Base-by-base conservation (phyloP, 2,888 invertebrate genomes). In the Temnothorax ravouxi region DNA sequence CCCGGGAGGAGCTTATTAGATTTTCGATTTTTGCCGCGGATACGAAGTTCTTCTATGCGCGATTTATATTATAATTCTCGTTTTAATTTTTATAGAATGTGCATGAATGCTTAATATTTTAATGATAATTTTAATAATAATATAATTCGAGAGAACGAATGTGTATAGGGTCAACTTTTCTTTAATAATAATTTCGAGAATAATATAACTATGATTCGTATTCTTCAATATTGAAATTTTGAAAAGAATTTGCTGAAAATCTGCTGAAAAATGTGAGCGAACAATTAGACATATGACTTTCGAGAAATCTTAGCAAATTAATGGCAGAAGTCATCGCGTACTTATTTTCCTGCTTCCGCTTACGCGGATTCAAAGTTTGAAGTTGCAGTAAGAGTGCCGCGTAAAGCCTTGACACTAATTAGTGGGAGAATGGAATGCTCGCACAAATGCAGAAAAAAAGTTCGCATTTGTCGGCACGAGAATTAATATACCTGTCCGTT, bases 361-460 rank as follows among this genome's bases (percentile, higher is more conserved):
- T 77, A 66, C 29, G 52, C 47, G 25, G 18, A 13, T 54, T 29
- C 8, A 41, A 77, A 52, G 25, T n/a, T 66, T 29, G 25, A 77
- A 69, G 54, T 54, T 47, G 80, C 59, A 59, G 75, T 44, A 50
- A 29, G 71, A 84, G 15, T 62, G 62, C 52, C n/a, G 11, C 21
- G 54, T 56, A 64, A 76, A 72, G 61, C 88, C 86, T 88, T 88
- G 88, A 86, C 86, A 88, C 86, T 88, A 75, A 88, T 88, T 83
- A 77, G 18, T 56, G 13, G 44, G 25, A 83, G 72, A 81, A 66
- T 67, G 76, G 67, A 71, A 38, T 41, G 82, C 79, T 77, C 44
- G 59, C 29, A 64, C 56, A 71, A 87, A 64, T 66, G 44, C n/a
- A 61, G 52, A 86, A 76, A 83, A 52, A 44, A 38, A 21, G 25